Evolutionary conservation across 2,888 invertebrate genomes (phyloP), one percentile per base, ranked within the genome.

Genomic region (Sialis lutaria): DNA sequence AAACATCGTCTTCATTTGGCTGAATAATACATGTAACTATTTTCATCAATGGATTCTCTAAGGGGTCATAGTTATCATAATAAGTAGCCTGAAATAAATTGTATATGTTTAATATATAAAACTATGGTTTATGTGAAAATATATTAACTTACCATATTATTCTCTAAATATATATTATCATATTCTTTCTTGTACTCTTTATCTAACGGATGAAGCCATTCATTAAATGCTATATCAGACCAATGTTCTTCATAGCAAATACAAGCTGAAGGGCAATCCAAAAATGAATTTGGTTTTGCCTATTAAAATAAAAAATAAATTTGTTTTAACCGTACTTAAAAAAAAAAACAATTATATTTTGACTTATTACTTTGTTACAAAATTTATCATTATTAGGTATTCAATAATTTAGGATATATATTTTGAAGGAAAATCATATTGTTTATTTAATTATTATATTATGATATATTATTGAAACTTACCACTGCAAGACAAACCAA

Each of bases 191-290:
- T 33, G 31, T 35, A 56, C 47, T 56, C 57, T 50, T 61, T 59
- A n/a, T 61, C 57, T 40, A 48, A 33, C 45, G 57, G 59, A 49
- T 62, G 60, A 53, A 70, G 68, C 64, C 72, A 74, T 55, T 70
- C 63, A 33, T 70, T 66, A 50, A 75, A 69, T 43, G 74, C 67
- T 42, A 73, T 64, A 58, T 75, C 74, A 52, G 64, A 65, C 50
- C 73, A 67, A 53, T 70, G 69, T 48, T 71, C 68, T 55, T 70
- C 60, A 50, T 72, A 67, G 53, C 75, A 75, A n/a, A 68, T 69
- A 53, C 75, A 75, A 40, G 66, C 64, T 40, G 57, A 54, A 12
- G 74, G 74, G 52, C 75, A 75, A 46, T 55, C n/a, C 42, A 42
- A n/a, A 6, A 4, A 1, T 37, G 22, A 22, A 22, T 22, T 22